Evolutionary conservation across 2,797 vertebrate genomes (phyloP), one percentile per base, ranked within the genome.

Genomic region (Chelmon rostratus): DNA sequence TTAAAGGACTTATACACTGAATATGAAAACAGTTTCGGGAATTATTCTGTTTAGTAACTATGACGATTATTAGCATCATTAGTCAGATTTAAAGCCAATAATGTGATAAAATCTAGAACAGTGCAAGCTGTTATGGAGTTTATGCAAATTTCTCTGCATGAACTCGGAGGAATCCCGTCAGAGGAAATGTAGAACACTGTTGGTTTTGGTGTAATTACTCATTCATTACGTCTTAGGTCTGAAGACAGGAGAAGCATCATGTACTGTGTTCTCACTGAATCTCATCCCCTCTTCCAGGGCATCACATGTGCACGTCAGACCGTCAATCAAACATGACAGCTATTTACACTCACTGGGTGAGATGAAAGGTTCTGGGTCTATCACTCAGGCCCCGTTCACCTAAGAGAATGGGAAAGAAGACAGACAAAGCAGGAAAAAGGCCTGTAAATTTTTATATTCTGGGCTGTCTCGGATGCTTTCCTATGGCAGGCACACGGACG

Each of bases 271-370:
- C 84, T 88, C 81, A 18, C 21, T 47, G 78, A 86, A 82, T 86
- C 78, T 82, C 81, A 82, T 78, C 50, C 69, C 57, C 50, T 82
- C 77, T 85, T 84, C 66, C 76, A 61, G 79, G 70, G 83, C 78
- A 86, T 92, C 88, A 79, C 88, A 73, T 87, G 91, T 90, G 84
- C 79, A 77, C 86, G 93, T 95, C 93, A 93, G 89, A 78, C 44
- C 88, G 90, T 95, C 94, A 94, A 93, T 95, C 94, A 95, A 95
- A 95, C 94, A 95, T 94, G 95, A 93, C 95, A 94, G 93, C 92
- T 94, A 94, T 95, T 94, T 95, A 95, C 91, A 90, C 93, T 92
- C 85, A 70, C 88, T 91, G 91, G 90, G 83, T 75, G 79, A 95
- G 93, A 95, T 95, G 90, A 95, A 95, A 95, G 92, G 78, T 84